These are phyloP conservation scores for Micrasema longulum DNA, from an alignment of 1,140 invertebrate genomes.

Conservation along the genomic window DNA sequence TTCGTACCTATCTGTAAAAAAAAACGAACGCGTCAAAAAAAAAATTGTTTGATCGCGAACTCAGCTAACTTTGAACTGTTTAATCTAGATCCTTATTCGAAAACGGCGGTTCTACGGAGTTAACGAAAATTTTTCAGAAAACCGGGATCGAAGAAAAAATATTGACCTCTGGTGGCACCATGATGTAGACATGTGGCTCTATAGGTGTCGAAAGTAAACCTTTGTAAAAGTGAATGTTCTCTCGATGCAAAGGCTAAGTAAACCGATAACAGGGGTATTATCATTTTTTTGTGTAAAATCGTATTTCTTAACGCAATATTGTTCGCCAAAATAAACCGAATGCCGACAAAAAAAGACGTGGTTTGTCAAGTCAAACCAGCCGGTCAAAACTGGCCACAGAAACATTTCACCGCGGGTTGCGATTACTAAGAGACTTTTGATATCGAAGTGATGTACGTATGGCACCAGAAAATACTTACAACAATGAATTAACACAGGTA, in stretches of 20 bases:
- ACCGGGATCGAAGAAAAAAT: conserved; percentile 15
- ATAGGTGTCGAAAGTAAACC: conserved; percentile 33
- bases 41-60: not conserved
- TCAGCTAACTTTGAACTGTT: no score
- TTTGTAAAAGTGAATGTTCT: conserved; percentile 10
- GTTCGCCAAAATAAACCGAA: conserved; percentile 24
- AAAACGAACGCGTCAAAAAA: conserved; percentile 6
- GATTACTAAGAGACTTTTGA: conserved; percentile 56
- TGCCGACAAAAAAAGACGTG: conserved; percentile 43
- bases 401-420: conserved; percentile 55
- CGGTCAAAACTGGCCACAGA: conserved; percentile 41
- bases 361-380: conserved; percentile 50
- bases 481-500: conserved; percentile 61
- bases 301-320: conserved; percentile 9
- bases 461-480: conserved; percentile 67
- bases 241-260: no score
- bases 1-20: not conserved
- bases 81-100: not conserved
- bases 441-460: conserved; percentile 59
- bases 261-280: no score
- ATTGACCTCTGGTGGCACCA: conserved; percentile 43
- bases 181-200: conserved; percentile 46
- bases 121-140: not conserved
- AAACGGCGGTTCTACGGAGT: not conserved
- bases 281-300: not conserved